A percentile compares a stretch with the other conserved stretches of the same genome.
Evolutionary conservation across 2,797 vertebrate species (phyloP).

Genomic region (Antennarius maculatus): DNA sequence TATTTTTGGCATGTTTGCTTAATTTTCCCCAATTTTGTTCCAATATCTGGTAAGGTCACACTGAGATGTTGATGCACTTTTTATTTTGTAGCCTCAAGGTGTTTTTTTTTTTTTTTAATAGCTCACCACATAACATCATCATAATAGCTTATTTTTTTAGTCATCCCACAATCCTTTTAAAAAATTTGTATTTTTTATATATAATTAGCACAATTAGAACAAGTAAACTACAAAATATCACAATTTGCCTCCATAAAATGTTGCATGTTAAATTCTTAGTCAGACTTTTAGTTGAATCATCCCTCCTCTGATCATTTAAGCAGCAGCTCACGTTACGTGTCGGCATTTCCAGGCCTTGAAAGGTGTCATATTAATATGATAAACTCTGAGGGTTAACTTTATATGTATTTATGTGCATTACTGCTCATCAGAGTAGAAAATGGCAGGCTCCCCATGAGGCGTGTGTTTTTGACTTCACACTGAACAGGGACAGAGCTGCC

Average conservation of each 20-base stretch:
- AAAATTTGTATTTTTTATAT: too few relatives aligned
- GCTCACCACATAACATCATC: too few relatives aligned
- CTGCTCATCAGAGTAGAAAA: constrained; percentile 28
- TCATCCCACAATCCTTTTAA: too few relatives aligned
- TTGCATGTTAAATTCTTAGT: constrained; percentile 22
- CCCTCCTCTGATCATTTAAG: constrained; percentile 26
- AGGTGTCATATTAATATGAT: constrained; percentile 47
- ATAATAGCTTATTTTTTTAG: too few relatives aligned
- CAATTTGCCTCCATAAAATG: constrained; percentile 22
- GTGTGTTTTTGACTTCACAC: constrained; percentile 43
- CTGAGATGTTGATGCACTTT: background rate
- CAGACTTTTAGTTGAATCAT: constrained; percentile 20
- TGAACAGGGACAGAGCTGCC: constrained; percentile 40
- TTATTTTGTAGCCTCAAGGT: background rate
- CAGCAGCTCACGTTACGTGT: constrained; percentile 9
- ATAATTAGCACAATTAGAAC: too few relatives aligned
- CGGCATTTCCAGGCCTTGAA: constrained; percentile 21
- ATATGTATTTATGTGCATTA: constrained; percentile 43
- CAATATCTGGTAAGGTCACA: background rate
- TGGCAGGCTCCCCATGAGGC: constrained; percentile 30
- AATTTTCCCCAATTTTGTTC: too few relatives aligned
- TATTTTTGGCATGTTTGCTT: too few relatives aligned
- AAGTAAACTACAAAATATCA: background rate
- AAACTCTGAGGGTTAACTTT: constrained; percentile 24
- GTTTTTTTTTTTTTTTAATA: background rate